Evolutionary conservation across 2,888 invertebrate genomes (phyloP).

Genomic region (Lochmaea capreae): DNA sequence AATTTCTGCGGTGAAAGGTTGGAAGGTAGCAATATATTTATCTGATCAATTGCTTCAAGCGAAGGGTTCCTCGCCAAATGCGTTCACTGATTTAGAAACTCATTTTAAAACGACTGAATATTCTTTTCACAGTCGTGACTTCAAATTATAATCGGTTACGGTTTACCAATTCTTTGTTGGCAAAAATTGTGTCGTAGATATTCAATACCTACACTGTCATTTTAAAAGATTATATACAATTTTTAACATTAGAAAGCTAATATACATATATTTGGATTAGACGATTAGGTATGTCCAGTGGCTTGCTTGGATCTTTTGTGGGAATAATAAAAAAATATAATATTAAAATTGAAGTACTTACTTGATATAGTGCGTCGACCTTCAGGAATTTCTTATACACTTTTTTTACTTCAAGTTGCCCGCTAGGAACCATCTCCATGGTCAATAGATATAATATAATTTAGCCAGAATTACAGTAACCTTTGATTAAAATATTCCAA

Average conservation of each 20-base stretch:
- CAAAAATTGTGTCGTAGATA: background rate
- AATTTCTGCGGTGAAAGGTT: background rate
- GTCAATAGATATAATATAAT: too few relatives aligned
- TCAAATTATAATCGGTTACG: background rate
- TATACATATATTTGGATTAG: background rate
- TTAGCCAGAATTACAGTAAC: background rate
- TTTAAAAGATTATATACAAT: background rate
- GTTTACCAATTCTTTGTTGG: background rate
- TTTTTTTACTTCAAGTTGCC: too few relatives aligned
- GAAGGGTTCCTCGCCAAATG: background rate
- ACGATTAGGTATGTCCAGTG: too few relatives aligned
- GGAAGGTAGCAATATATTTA: background rate
- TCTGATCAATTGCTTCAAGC: background rate
- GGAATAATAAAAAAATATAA: too few relatives aligned
- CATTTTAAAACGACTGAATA: background rate
- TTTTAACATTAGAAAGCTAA: background rate
- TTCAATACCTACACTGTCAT: background rate
- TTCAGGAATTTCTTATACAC: too few relatives aligned
- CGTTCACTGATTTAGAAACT: background rate
- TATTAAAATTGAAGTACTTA: too few relatives aligned
- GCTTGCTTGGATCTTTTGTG: too few relatives aligned
- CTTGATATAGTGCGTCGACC: too few relatives aligned
- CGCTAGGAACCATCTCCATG: too few relatives aligned
- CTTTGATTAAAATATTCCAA: background rate
- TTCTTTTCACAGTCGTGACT: background rate